A percentile compares a stretch with the other conserved stretches of the same genome.
Evolutionary conservation across 2,888 invertebrate genomes (phyloP).

Genomic region (Diadegma fenestrale): DNA sequence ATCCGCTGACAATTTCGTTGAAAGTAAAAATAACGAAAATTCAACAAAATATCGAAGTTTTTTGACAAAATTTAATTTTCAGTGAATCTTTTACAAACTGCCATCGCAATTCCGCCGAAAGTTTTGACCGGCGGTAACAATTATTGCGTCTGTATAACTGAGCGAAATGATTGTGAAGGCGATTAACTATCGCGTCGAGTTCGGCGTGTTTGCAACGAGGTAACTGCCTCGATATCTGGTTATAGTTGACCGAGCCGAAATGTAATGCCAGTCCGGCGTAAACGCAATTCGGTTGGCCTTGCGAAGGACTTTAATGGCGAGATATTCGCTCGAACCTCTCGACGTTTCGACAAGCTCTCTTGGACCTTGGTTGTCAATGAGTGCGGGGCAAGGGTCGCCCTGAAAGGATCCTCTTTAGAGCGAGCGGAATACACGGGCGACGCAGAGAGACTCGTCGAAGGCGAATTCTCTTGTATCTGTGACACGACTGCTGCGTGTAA

Average conservation of each 20-base stretch:
- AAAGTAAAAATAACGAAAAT: no score
- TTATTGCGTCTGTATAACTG: neutral
- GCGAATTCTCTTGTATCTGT: constrained; percentile 69
- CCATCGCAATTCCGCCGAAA: no score
- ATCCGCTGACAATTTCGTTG: no score
- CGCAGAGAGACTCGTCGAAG: constrained; percentile 69
- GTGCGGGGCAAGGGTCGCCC: constrained; percentile 15
- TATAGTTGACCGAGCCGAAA: constrained; percentile 7
- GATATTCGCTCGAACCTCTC: constrained; percentile 63
- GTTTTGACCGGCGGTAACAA: neutral
- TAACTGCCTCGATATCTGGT: constrained; percentile 53
- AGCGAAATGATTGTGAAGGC: neutral
- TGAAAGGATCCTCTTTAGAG: constrained; percentile 27
- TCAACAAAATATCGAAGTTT: no score
- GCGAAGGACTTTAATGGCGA: constrained; percentile 60
- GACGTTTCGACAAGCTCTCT: constrained; percentile 66
- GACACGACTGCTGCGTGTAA: constrained; percentile 72
- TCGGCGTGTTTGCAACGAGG: constrained; percentile 53
- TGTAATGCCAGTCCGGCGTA: constrained; percentile 2
- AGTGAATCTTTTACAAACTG: no score
- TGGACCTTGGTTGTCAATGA: constrained; percentile 56
- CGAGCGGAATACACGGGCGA: neutral
- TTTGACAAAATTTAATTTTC: no score
- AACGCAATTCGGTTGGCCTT: constrained; percentile 15
- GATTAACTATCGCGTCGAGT: constrained; percentile 33